Evolutionary conservation across 1,140 invertebrate genomes (phyloP).

Genomic region (Helicoverpa zea): DNA sequence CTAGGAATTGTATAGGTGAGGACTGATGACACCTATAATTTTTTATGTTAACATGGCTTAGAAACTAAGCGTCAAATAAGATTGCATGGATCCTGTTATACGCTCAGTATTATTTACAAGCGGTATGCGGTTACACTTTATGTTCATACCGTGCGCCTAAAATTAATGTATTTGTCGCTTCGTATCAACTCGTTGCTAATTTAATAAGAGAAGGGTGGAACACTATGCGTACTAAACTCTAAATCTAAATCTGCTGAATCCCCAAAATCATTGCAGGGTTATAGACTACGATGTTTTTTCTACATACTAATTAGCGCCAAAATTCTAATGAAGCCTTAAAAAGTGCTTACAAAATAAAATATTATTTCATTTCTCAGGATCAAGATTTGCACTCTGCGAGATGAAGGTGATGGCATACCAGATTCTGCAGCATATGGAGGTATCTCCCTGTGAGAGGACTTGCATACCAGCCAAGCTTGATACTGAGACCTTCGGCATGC

Average conservation of each 20-base stretch:
- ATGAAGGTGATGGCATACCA: constrained; percentile 71
- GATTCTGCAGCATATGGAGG: constrained; percentile 65
- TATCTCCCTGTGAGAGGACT: constrained; percentile 66
- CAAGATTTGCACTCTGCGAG: constrained; percentile 80
- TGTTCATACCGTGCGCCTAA: no score
- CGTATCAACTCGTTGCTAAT: no score
- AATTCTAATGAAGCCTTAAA: neutral
- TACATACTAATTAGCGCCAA: no score
- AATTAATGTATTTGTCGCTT: no score
- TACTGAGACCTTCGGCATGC: constrained; percentile 64
- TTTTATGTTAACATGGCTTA: no score
- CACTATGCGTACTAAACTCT: neutral
- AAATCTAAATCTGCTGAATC: neutral
- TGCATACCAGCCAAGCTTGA: constrained; percentile 63
- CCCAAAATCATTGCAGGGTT: neutral
- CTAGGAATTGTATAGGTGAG: constrained; percentile 88
- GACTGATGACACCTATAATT: no score
- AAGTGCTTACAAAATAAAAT: neutral
- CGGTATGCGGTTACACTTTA: no score
- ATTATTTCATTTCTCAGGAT: constrained; percentile 58
- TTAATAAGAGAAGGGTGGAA: no score
- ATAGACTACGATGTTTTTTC: no score
- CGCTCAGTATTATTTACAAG: no score
- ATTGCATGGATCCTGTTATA: no score
- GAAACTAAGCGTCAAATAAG: no score